Evolutionary conservation across 2,797 vertebrate species (phyloP), one percentile per base, ranked within the genome.

Genomic region (Alfaro cultratus): DNA sequence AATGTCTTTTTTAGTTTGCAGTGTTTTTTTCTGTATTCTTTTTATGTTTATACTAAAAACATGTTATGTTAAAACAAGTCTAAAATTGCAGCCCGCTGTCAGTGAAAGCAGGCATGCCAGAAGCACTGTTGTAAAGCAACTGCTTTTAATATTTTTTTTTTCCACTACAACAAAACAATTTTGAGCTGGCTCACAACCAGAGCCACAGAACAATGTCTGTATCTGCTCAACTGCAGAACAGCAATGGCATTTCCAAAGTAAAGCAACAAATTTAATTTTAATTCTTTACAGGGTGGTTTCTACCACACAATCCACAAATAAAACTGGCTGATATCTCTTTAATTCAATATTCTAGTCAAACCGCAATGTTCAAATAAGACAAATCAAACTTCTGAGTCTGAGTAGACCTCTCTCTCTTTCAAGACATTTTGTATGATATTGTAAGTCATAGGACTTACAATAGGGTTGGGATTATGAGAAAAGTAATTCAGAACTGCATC

Each of bases 91-190:
- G 79, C 80, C 67, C 34, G 83, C 89, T 94, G 91, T 93, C 89
- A 90, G 90, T 87, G 89, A 82, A 85, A 88, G 74, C 47, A 83
- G 80, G 79, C 81, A 91, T 87, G 92, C 91, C 92, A 93, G 72
- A 70, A 93, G 92, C 90, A 86, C 86, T 78, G 84, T 83, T 92
- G 90, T 94, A 89, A 94, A 94, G 88, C 88, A 90, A 88, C 86
- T 76, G 86, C 86, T 93, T 93, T 90, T 88, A 94, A 93, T 89
- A 43, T 60, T 85, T 90, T 93, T 91, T 91, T 84, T 29, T 9
- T 1, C 88, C 23, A 92, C 86, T 87, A 91, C 89, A 94, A 93
- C 92, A 92, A 94, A 92, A 93, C 84, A 87, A 87, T 91, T 92
- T 82, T 74, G 76, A 83, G 83, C 79, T 92, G 92, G 89, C 83